These are phyloP conservation scores for Phoxinus phoxinus DNA, from an alignment of 2,113 vertebrate species.

Conservation along the genomic window DNA sequence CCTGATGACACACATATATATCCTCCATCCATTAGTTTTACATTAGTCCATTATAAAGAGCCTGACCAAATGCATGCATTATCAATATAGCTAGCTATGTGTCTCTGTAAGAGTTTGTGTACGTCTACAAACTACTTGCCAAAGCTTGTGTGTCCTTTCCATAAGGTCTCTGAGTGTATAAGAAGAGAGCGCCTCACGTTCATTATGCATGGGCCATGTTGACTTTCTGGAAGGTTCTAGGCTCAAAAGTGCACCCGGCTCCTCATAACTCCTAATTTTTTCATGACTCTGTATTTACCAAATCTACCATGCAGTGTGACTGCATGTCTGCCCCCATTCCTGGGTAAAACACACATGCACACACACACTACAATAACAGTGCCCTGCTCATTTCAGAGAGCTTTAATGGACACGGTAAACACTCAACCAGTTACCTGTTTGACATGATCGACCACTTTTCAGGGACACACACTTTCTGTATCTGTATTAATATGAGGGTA, in stretches of 20 bases:
- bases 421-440: not conserved
- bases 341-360: slow-evolving; percentile 41
- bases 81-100: slow-evolving; percentile 39
- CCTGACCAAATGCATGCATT: slow-evolving; percentile 32
- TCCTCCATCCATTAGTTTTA: slow-evolving; percentile 39
- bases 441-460: not conserved
- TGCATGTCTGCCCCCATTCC: not conserved
- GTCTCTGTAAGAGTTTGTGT: slow-evolving; percentile 47
- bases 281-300: slow-evolving; percentile 48
- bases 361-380: slow-evolving; percentile 11
- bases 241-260: slow-evolving; percentile 43
- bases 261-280: slow-evolving; percentile 49
- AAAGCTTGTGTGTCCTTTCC: slow-evolving; percentile 28
- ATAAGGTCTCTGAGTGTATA: slow-evolving; percentile 25
- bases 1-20: slow-evolving; percentile 42
- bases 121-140: slow-evolving; percentile 37
- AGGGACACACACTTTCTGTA: not conserved
- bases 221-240: slow-evolving; percentile 55
- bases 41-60: slow-evolving; percentile 40
- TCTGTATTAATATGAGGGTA: not conserved
- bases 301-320: slow-evolving; percentile 37
- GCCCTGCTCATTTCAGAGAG: not conserved
- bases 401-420: not conserved
- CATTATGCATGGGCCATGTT: slow-evolving; percentile 55
- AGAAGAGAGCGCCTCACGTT: slow-evolving; percentile 20